Evolutionary conservation across 2,888 invertebrate species (phyloP), one percentile per base, ranked within the genome.

Genomic region (Aphodius granarius): DNA sequence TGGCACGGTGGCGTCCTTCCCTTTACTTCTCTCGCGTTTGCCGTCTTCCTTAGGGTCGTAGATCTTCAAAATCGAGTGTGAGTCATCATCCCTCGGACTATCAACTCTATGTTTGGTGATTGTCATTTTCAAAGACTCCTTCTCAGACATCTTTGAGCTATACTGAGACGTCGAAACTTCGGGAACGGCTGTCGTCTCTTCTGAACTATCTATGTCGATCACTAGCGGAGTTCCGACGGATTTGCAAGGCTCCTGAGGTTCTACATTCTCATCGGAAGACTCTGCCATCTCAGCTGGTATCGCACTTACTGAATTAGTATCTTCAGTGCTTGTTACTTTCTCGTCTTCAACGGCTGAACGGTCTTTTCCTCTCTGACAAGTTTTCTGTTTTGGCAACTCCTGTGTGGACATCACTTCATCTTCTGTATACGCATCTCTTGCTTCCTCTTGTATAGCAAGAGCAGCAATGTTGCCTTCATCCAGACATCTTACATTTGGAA

Each of bases 31-130:
- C 20, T 76, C 63, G 16, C 80, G 79, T 21, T 77, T 73, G 74
- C 22, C 20, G 5, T 80, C 78, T 6, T 83, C 82, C 21, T 82
- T 83, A 0, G 86, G 84, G 79, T 85, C 84, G 76, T 83, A 86
- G 21, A 87, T 84, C 80, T 87, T 87, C 73, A 87, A 81, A 75
- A 87, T 86, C 17, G 87, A 87, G 81, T 86, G 85, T 79, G 81
- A 68, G 17, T 76, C 78, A n/a, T 80, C 79, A 22, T 78, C 63
- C 62, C 62, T 66, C n/a, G 70, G 63, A 70, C 70, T 21, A 74
- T 86, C 86, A 2, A 84, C 82, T 78, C 82, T 83, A 71, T 86
- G 86, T 81, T 87, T 87, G 0, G 86, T 86, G 71, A 87, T 87
- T 1, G 87, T 87, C 80, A 87, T 85, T 79, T 86, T 87, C 76